phyloP scores from a whole-genome alignment of 2,797 vertebrate species.

The Varecia variegata region DNA sequence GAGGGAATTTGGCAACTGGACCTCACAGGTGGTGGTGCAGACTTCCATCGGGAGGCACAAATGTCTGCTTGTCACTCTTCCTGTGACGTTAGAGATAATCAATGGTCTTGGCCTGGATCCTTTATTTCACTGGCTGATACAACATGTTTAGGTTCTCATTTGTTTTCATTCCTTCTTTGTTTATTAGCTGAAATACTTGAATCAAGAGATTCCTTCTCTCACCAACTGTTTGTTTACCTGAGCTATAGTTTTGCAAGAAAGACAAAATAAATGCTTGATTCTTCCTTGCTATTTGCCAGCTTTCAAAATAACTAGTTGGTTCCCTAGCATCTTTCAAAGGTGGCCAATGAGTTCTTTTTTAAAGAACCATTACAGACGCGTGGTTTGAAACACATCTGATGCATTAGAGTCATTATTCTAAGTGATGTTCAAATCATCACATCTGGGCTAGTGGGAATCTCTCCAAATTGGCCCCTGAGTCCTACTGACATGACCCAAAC shows the following conservation, averaged over 20 bases:
- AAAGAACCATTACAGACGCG: not conserved
- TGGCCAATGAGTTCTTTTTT: not conserved
- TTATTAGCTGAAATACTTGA: not conserved
- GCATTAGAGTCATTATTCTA: not conserved
- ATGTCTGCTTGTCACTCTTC: not conserved
- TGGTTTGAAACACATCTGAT: not conserved
- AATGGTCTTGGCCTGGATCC: not conserved
- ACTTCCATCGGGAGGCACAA: not conserved
- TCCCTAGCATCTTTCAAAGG: not conserved
- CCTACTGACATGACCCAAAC: not conserved
- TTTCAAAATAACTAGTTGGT: slow-evolving; percentile 45
- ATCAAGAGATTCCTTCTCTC: not conserved
- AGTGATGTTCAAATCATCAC: not conserved
- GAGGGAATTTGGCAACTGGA: not conserved
- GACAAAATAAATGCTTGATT: slow-evolving; percentile 19
- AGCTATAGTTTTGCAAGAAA: not conserved
- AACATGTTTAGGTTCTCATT: not conserved
- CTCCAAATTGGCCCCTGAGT: not conserved
- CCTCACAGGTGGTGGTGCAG: not conserved
- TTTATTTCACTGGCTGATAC: not conserved
- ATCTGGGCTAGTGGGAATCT: not conserved
- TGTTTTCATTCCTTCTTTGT: not conserved
- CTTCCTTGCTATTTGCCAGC: not conserved
- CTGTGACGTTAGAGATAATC: not conserved
- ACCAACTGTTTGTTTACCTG: not conserved